phyloP scores from a whole-genome alignment of 2,113 vertebrate species.

The Colistium nudipinnis region DNA sequence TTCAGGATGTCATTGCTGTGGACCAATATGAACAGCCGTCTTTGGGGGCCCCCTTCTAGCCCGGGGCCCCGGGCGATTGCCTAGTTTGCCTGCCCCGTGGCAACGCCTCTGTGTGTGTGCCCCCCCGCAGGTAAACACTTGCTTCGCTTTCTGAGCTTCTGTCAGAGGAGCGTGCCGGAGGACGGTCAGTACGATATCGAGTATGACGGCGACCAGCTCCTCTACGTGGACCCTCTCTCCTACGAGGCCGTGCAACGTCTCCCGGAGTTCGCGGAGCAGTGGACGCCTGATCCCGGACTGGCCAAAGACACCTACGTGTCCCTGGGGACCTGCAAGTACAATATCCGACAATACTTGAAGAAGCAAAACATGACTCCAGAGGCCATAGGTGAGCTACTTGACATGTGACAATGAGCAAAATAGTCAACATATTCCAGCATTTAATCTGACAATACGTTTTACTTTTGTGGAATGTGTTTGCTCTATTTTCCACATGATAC shows the following conservation, averaged over 20 bases:
- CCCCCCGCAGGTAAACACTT: conserved; percentile 25
- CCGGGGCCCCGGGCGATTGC: no score
- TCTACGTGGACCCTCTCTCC: not conserved
- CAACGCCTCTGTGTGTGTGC: not conserved
- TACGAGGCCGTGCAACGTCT: not conserved
- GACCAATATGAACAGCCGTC: no score
- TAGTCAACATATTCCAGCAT: no score
- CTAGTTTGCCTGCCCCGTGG: no score
- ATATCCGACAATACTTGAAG: not conserved
- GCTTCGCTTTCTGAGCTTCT: conserved; percentile 36
- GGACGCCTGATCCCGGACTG: not conserved
- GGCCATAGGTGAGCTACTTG: conserved; percentile 17
- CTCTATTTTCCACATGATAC: no score
- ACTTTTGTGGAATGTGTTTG: no score
- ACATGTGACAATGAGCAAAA: no score
- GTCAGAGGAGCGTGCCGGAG: fast-evolving
- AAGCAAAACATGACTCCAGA: not conserved
- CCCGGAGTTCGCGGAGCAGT: conserved; percentile 26
- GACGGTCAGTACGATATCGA: conserved; percentile 24
- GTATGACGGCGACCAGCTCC: conserved; percentile 26
- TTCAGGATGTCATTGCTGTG: no score
- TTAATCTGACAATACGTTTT: no score
- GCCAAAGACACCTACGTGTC: not conserved
- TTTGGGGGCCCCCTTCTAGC: no score
- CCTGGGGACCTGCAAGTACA: conserved; percentile 31